Base-by-base conservation (phyloP, 2,797 vertebrate species). In the Pantherophis alleghaniensis region DNA sequence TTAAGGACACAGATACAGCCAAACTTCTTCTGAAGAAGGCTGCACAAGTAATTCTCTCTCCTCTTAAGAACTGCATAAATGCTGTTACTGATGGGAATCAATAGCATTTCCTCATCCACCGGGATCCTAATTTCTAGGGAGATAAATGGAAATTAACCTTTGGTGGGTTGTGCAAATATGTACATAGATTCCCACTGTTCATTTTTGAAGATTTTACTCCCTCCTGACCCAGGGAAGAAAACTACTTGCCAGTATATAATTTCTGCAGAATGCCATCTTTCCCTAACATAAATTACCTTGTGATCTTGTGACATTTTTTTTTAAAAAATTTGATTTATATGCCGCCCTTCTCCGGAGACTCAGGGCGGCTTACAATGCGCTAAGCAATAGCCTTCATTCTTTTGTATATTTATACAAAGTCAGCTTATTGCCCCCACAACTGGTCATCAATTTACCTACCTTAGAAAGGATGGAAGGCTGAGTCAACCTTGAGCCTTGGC, bases 21-120 rank as follows among this genome's bases (percentile, higher is more conserved):
- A 97, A 98, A 99, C 95, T 96, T 99, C 22, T 59, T 95, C 0
- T 87, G 0, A n/a, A 99, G 2, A 0, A 98, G 87, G 3, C 96
- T 4, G 57, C 14, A 94, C 60, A 99, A 95, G 51, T 37, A 88
- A 22, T 1, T 0, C 7, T 95, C 3, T 95, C 94, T 95, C 26
- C 37, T 89, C 93, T 94, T 97, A 9, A 99, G 97, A 94, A 97
- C 94, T 51, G 94, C 93, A 55, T 97, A 94, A 7, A 95, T 69
- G 0, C 86, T 14, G 83, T 87, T 91, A 22, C 6, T 0, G 89
- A 99, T 87, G 13, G 69, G 59, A 47, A 98, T 88, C 87, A 47
- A 74, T 28, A 95, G 92, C 69, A 1, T 94, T 91, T 90, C 7
- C 51, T 93, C 94, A 88, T 95, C 87, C 92, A 56, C 51, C 87